Conservation (phyloP, 1,140 invertebrate genomes). For the Ceratina calcarata region DNA sequence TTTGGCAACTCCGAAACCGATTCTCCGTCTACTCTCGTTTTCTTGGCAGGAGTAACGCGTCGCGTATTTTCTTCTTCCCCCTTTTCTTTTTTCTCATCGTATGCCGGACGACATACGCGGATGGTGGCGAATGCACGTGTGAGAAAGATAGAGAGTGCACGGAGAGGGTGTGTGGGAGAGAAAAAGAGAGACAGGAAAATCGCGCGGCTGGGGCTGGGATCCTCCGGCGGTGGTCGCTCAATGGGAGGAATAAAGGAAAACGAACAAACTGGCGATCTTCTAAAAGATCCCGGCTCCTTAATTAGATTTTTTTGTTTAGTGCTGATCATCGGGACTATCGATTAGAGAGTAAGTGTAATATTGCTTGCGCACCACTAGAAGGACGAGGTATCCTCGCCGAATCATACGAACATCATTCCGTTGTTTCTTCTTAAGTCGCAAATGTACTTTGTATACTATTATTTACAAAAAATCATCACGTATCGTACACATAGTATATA, state of each 20-base stretch:
- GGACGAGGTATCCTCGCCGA: conserved; percentile 22
- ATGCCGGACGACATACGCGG: conserved; percentile 18
- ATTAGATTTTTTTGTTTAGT: conserved; percentile 46
- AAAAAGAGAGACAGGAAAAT: conserved; percentile 1
- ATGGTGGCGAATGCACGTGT: background rate
- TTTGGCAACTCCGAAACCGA: conserved; percentile 71
- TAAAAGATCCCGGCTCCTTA: conserved; percentile 18
- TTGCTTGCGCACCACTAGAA: conserved; percentile 60
- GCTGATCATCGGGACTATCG: conserved; percentile 60
- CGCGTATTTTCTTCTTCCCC: conserved; percentile 24
- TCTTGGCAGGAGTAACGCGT: conserved; percentile 74
- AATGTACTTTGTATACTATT: conserved; percentile 43
- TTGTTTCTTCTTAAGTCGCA: conserved; percentile 21
- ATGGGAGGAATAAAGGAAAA: background rate
- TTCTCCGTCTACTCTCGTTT: conserved; percentile 50
- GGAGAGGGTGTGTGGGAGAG: background rate
- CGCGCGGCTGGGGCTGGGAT: background rate
- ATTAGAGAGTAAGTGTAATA: conserved; percentile 63
- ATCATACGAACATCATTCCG: conserved; percentile 22
- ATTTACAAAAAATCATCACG: conserved; percentile 62
- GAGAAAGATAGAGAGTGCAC: background rate
- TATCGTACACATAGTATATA: conserved; percentile 47
- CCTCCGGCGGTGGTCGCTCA: background rate
- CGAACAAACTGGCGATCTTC: conserved; percentile 13
- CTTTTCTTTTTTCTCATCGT: conserved; percentile 21